Evolutionary conservation across 1,140 invertebrate species (phyloP).

Genomic region (Eciton burchellii): DNA sequence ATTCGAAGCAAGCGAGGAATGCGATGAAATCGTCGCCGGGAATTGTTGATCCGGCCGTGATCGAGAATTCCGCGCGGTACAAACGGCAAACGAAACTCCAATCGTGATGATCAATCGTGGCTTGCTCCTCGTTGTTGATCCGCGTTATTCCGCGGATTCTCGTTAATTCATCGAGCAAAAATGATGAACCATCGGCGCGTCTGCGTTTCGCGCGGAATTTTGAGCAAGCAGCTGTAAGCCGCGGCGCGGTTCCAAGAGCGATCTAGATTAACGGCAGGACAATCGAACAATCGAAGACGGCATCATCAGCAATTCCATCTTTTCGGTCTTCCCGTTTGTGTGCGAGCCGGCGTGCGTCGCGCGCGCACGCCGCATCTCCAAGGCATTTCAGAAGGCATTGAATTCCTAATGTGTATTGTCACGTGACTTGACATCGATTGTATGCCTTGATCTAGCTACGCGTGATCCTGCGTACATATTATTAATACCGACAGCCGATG

Average conservation of each 20-base stretch:
- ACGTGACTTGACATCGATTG: slow-evolving; percentile 77
- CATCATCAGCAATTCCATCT: slow-evolving; percentile 33
- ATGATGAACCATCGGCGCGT: no score
- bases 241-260: slow-evolving; percentile 1
- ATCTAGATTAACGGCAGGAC: slow-evolving; percentile 27
- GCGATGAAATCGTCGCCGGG: not conserved
- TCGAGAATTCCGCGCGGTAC: not conserved
- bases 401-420: slow-evolving; percentile 83
- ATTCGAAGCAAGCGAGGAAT: not conserved
- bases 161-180: no score
- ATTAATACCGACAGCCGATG: not conserved
- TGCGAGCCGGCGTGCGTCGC: slow-evolving; percentile 77
- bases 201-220: not conserved
- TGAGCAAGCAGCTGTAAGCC: not conserved
- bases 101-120: not conserved
- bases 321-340: slow-evolving; percentile 67
- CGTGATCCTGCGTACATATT: slow-evolving; percentile 56
- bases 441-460: slow-evolving; percentile 75
- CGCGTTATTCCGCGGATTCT: not conserved
- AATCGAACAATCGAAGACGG: slow-evolving; percentile 26
- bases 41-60: not conserved
- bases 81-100: not conserved
- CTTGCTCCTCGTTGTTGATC: not conserved
- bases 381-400: slow-evolving; percentile 84
- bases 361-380: slow-evolving; percentile 80